These are phyloP conservation scores for Aphaenogaster rudis DNA, from an alignment of 1,140 invertebrate species.

Conservation along the genomic window DNA sequence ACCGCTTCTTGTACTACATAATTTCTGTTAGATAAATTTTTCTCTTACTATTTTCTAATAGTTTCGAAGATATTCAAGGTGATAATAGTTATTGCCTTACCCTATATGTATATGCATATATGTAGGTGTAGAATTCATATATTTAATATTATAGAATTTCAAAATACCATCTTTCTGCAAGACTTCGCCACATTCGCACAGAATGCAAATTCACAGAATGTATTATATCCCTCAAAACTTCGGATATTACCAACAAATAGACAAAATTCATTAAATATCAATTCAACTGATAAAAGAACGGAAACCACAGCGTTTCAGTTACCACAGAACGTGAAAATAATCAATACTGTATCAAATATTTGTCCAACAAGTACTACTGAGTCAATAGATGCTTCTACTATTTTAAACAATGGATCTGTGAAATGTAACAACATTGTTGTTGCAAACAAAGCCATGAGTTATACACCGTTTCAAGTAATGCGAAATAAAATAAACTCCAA, in stretches of 20 bases:
- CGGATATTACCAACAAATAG: conserved; percentile 72
- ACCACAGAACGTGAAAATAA: conserved; percentile 71
- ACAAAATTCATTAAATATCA: conserved; percentile 72
- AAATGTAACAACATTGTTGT: conserved; percentile 70
- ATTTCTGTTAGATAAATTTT: no score
- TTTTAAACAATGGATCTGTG: conserved; percentile 64
- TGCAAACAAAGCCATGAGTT: conserved; percentile 64
- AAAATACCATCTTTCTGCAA: conserved; percentile 86
- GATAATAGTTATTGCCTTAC: no score
- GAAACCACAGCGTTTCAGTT: conserved; percentile 60
- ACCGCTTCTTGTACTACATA: no score
- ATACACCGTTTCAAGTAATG: conserved; percentile 72
- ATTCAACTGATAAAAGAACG: conserved; percentile 59
- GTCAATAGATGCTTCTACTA: conserved; percentile 49
- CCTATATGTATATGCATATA: neutral
- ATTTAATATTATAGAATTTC: conserved; percentile 78
- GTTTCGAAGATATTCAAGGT: no score
- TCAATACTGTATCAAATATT: conserved; percentile 71
- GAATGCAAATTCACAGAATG: conserved; percentile 80
- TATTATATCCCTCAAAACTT: conserved; percentile 77
- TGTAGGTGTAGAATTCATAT: neutral
- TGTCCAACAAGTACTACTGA: conserved; percentile 59
- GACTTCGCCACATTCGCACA: conserved; percentile 86
- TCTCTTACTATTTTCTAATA: no score
- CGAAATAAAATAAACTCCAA: conserved; percentile 77